A percentile compares a stretch with the other conserved stretches of the same genome.
These are phyloP conservation scores for Caenorhabditis zanzibari DNA, from an alignment of 2,888 invertebrate genomes.

Conservation along the genomic window DNA sequence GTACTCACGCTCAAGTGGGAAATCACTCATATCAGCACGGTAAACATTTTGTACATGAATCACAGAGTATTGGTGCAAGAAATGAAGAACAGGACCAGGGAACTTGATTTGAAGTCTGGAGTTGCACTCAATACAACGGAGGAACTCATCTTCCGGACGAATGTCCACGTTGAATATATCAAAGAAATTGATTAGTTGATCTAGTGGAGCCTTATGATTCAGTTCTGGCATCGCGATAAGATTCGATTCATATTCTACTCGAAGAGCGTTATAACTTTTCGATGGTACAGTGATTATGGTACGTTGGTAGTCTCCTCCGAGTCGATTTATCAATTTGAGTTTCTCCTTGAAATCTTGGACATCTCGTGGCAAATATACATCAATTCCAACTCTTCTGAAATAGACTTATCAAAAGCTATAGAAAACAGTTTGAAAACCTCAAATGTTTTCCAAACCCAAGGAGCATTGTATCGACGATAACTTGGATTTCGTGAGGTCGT, in stretches of 20 bases:
- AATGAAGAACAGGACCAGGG: conserved; percentile 56
- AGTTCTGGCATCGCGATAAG: conserved; percentile 34
- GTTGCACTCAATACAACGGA: conserved; percentile 61
- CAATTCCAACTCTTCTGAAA: conserved; percentile 55
- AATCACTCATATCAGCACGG: conserved; percentile 34
- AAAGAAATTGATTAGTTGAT: conserved; percentile 47
- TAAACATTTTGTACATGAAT: conserved; percentile 48
- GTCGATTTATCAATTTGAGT: conserved; percentile 27
- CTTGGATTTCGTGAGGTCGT: conserved; percentile 59
- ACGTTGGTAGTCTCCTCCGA: conserved; percentile 26
- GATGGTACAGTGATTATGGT: conserved; percentile 59
- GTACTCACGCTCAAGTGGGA: conserved; percentile 45
- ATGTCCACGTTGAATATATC: conserved; percentile 51
- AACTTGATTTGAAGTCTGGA: conserved; percentile 43
- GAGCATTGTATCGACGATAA: conserved; percentile 72
- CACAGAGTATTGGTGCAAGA: conserved; percentile 54
- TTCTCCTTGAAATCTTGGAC: conserved; percentile 35
- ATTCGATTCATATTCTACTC: conserved; percentile 1
- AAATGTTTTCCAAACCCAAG: conserved; percentile 70
- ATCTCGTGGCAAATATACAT: conserved; percentile 44
- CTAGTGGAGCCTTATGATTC: conserved; percentile 20
- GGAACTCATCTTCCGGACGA: conserved; percentile 28
- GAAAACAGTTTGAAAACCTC: conserved; percentile 23
- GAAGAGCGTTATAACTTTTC: conserved; percentile 32
- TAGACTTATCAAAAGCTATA: neutral